These are phyloP conservation scores for Acanthochromis polyacanthus DNA, from an alignment of 2,113 vertebrate genomes.

Conservation along the genomic window DNA sequence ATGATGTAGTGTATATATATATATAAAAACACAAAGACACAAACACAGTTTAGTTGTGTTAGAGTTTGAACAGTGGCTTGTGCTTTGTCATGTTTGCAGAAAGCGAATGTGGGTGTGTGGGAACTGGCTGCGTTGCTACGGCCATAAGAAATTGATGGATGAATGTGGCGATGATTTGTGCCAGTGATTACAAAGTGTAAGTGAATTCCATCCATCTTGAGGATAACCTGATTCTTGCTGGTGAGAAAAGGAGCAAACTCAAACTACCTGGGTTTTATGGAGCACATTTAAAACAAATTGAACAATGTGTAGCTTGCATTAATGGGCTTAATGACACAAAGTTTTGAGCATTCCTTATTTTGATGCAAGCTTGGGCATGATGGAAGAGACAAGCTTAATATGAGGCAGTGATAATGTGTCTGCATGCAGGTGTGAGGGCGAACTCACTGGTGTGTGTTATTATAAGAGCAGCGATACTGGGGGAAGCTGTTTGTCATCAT, in stretches of 20 bases:
- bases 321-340: constrained; percentile 48
- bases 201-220: constrained; percentile 28
- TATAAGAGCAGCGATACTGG: background rate
- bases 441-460: constrained; percentile 14
- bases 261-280: constrained; percentile 15
- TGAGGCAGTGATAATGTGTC: constrained; percentile 19
- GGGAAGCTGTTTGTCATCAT: constrained; percentile 3
- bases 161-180: constrained; percentile 20
- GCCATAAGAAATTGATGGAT: constrained; percentile 37
- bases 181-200: constrained; percentile 23
- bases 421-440: constrained; percentile 40
- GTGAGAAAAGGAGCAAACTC: constrained; percentile 8
- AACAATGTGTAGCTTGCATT: constrained; percentile 14
- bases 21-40: constrained; percentile 60
- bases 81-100: constrained; percentile 31
- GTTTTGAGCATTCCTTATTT: constrained; percentile 28
- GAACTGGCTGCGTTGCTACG: constrained; percentile 5
- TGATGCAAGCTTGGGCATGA: constrained; percentile 48
- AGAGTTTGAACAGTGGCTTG: constrained; percentile 38
- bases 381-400: constrained; percentile 17
- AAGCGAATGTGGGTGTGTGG: constrained; percentile 35
- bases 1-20: constrained; percentile 61
- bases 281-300: constrained; percentile 40
- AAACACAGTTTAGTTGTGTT: constrained; percentile 50
- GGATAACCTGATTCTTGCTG: constrained; percentile 32